Evolutionary conservation across 1,140 invertebrate genomes (phyloP).

Genomic region (Ericerus pela): DNA sequence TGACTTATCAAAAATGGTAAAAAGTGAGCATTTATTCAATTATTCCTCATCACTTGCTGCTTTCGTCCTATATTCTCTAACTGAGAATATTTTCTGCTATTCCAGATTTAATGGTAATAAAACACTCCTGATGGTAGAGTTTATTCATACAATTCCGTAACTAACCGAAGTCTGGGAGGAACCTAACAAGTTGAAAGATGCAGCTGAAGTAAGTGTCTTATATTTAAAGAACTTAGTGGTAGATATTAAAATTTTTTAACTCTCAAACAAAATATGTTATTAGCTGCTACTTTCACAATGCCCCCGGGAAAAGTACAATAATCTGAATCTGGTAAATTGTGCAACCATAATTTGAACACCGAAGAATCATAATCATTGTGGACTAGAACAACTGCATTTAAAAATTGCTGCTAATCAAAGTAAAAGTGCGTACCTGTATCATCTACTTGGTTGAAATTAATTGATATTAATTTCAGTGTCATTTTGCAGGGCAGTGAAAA

Average conservation of each 20-base stretch:
- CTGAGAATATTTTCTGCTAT: too few relatives aligned
- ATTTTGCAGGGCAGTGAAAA: conserved; percentile 2
- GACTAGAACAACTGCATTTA: conserved; percentile 78
- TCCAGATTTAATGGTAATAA: conserved; percentile 1
- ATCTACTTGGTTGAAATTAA: background rate
- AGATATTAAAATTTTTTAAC: background rate
- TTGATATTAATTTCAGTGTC: background rate
- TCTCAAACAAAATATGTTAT: conserved; percentile 18
- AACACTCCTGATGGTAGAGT: conserved; percentile 83
- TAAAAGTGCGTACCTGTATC: conserved; percentile 15
- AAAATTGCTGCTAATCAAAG: conserved; percentile 63
- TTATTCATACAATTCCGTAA: conserved; percentile 88
- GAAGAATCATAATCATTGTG: conserved; percentile 89
- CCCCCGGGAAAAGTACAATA: conserved; percentile 98
- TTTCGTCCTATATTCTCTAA: too few relatives aligned
- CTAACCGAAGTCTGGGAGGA: conserved; percentile 97
- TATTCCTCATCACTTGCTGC: too few relatives aligned
- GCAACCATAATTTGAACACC: conserved; percentile 90
- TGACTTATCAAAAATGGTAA: too few relatives aligned
- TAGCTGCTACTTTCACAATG: conserved; percentile 70
- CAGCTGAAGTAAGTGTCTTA: conserved; percentile 49
- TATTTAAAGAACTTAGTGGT: background rate
- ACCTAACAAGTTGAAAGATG: conserved; percentile 85
- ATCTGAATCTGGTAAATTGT: conserved; percentile 84
- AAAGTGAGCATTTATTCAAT: too few relatives aligned